Evolutionary conservation across 2,113 vertebrate genomes (phyloP), one percentile per base, ranked within the genome.

Genomic region (Probosciger aterrimus): DNA sequence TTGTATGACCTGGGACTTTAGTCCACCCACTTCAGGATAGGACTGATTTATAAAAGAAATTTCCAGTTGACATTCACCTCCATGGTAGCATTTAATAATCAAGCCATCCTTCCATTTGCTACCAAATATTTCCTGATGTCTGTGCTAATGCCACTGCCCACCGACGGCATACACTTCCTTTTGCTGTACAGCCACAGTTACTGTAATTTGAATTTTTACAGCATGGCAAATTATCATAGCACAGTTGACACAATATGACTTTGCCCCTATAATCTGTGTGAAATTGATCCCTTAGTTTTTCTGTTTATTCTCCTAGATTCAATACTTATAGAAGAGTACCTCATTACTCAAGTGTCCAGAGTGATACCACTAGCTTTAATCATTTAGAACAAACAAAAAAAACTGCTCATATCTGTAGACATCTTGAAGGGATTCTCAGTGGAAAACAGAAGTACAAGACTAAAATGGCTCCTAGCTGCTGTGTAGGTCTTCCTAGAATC

Each of bases 241-340:
- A 73, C 2, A 17, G 39, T 1, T 88, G 19, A 64, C 27, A 74
- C 4, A 8, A 0, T 0, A 19, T 65, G 41, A 79, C 28, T 82
- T 87, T 52, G 18, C 20, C 50, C 16, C 46, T 50, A 1, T 18
- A 71, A 63, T 18, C 25, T 77, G 7, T 28, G 46, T 39, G 35
- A 75, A 55, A 60, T 50, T 18, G 9, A 33, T 70, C 19, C 7
- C 7, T 55, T 24, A 6, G 35, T 31, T 39, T 68, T 57, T 43
- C 33, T 41, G 9, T 27, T 91, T 22, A 43, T 88, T 80, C 39
- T 53, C 39, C 7, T 17, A 84, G 35, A 91, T 59, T 60, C 30
- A 23, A 55, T 8, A 22, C 57, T 71, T 86, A 50, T 18, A 67
- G 12, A 83, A 69, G 39, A 55, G 2, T 4, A 85, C 8, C 7